A percentile compares a stretch with the other conserved stretches of the same genome.
These are phyloP conservation scores for Barbus barbus DNA, from an alignment of 2,113 vertebrate genomes.

Conservation along the genomic window DNA sequence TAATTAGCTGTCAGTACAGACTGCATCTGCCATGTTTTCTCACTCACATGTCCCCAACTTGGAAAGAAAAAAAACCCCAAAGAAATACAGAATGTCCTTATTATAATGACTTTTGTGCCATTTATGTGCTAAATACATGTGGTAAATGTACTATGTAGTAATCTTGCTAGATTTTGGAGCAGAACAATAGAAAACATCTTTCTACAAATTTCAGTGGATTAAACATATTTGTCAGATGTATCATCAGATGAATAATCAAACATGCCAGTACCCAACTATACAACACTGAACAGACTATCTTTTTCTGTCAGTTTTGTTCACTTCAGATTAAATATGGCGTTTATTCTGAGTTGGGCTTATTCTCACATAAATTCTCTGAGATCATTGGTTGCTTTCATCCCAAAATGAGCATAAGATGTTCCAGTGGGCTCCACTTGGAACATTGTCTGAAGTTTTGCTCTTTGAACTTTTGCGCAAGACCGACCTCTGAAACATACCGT, in stretches of 20 bases:
- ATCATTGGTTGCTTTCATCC: slow-evolving; percentile 19
- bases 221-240: neutral
- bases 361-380: neutral
- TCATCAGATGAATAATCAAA: neutral
- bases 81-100: too few species aligned
- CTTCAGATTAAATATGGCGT: neutral
- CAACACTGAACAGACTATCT: neutral
- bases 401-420: neutral
- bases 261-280: neutral
- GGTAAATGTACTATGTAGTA: too few species aligned
- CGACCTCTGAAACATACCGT: neutral
- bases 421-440: neutral
- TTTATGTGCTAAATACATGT: too few species aligned
- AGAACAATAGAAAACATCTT: neutral
- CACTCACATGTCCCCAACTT: too few species aligned
- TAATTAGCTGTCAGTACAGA: too few species aligned
- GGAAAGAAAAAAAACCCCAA: too few species aligned
- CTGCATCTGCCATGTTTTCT: too few species aligned
- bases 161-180: neutral
- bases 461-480: slow-evolving; percentile 26
- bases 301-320: slow-evolving; percentile 2
- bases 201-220: neutral
- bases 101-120: too few species aligned
- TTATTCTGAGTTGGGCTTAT: neutral
- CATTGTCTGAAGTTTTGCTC: slow-evolving; percentile 19